A percentile compares a stretch with the other conserved stretches of the same genome.
Evolutionary conservation across 2,797 vertebrate genomes (phyloP).

Genomic region (Manis javanica): DNA sequence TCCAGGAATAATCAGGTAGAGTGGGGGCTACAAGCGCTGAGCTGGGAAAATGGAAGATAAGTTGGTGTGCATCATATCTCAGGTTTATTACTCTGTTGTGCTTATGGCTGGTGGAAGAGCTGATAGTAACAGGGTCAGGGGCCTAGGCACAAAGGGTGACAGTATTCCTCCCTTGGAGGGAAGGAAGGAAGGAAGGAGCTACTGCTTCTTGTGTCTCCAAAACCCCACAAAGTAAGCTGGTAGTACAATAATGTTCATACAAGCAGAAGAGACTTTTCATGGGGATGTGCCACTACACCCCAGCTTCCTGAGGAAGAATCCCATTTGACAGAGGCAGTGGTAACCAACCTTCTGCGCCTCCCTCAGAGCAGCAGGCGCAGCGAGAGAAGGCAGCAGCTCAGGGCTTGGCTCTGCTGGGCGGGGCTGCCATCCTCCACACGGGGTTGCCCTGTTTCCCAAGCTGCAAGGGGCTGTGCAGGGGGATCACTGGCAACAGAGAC

Average conservation of each 20-base stretch:
- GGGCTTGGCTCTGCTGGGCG: neutral
- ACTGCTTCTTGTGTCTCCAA: neutral
- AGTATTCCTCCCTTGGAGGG: neutral
- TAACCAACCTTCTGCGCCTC: neutral
- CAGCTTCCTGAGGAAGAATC: neutral
- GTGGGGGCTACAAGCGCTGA: neutral
- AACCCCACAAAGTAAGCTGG: neutral
- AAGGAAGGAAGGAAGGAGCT: neutral
- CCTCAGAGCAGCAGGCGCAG: neutral
- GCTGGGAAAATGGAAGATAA: neutral
- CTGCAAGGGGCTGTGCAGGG: too few relatives aligned
- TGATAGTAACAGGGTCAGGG: too few relatives aligned
- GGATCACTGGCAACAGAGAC: neutral
- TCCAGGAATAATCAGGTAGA: neutral
- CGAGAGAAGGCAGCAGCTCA: neutral
- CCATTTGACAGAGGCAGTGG: neutral
- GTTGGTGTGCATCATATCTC: accelerated
- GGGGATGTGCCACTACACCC: neutral
- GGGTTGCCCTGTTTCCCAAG: neutral
- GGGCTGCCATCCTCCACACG: neutral
- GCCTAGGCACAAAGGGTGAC: neutral
- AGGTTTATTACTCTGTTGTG: neutral
- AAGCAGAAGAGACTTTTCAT: neutral
- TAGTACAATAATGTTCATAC: neutral
- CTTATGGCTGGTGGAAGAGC: neutral